Evolutionary conservation across 2,113 vertebrate genomes (phyloP), one percentile per base, ranked within the genome.

Genomic region (Hippocampus zosterae): DNA sequence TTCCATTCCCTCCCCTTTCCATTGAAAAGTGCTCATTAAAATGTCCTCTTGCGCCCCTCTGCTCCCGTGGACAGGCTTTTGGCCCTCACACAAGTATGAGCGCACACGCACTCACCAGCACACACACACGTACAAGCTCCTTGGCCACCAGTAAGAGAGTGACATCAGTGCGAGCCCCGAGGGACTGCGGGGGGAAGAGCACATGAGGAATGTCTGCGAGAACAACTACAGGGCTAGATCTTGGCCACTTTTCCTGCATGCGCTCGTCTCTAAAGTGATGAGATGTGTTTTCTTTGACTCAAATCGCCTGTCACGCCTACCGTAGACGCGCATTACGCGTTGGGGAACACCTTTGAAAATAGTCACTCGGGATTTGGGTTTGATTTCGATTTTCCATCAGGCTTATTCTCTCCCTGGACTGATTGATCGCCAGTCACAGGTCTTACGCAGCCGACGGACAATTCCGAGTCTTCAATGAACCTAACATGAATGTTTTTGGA

Each of bases 11-110:
- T 85, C 77, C 81, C 78, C 76, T 86, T 88, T 87, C 85, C 87
- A 90, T 87, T 88, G 84, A 87, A 85, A 90, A 83, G 75, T 88
- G 82, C 85, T 90, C 87, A 89, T 90, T 90, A 89, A 89, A 90
- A 84, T 87, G 81, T 88, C 80, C 87, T 82, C 80, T 85, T 73
- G 77, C 83, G 88, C 87, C 74, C 78, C 81, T 81, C 59, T 88
- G 86, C 84, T 85, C 84, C 85, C 59, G 81, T 83, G 82, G 84
- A 91, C 85, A 78, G 80, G 70, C 84, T 86, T 85, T 83, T 89
- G 89, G 89, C 82, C 84, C 61, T 77, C 44, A 44, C 74, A 79
- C 86, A 89, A 86, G 71, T 77, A 86, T 81, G 79, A 57, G 23
- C 56, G 55, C 69, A 69, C 68, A 70, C 69, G 61, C 53, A 63